Percentiles rank a stretch among this genome's conserved stretches.
Evolutionary conservation across 2,888 invertebrate genomes (phyloP).

Genomic region (Hyalella azteca): DNA sequence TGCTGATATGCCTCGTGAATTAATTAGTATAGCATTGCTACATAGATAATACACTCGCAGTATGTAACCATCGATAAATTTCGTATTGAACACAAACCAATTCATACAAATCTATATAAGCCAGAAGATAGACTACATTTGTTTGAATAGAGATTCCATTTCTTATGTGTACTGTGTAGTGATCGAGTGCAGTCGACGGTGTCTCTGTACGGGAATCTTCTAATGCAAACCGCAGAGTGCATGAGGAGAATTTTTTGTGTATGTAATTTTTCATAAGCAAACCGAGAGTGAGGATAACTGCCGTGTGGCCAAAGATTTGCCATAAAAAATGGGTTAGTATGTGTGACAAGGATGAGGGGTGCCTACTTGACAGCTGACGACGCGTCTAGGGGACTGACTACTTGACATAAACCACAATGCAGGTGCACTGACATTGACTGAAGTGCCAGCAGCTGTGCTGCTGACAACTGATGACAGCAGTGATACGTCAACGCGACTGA

Average conservation of each 20-base stretch:
- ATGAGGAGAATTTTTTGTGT: background rate
- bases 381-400: background rate
- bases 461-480: background rate
- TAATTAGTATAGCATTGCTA: too few species aligned
- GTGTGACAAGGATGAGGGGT: background rate
- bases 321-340: background rate
- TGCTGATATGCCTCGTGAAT: too few species aligned
- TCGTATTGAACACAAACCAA: too few species aligned
- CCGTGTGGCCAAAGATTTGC: background rate
- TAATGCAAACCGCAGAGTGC: background rate
- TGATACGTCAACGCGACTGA: background rate
- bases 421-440: background rate
- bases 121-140: too few species aligned
- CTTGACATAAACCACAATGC: background rate
- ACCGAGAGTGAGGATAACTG: background rate
- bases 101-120: too few species aligned
- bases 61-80: too few species aligned
- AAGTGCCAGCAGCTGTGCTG: background rate
- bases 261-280: background rate
- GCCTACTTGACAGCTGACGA: background rate
- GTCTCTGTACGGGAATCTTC: too few species aligned
- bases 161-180: too few species aligned
- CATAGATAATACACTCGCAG: too few species aligned
- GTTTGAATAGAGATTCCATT: too few species aligned
- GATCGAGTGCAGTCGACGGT: too few species aligned